Conservation (phyloP, 2,113 vertebrate species). For the Nipponia nippon region DNA sequence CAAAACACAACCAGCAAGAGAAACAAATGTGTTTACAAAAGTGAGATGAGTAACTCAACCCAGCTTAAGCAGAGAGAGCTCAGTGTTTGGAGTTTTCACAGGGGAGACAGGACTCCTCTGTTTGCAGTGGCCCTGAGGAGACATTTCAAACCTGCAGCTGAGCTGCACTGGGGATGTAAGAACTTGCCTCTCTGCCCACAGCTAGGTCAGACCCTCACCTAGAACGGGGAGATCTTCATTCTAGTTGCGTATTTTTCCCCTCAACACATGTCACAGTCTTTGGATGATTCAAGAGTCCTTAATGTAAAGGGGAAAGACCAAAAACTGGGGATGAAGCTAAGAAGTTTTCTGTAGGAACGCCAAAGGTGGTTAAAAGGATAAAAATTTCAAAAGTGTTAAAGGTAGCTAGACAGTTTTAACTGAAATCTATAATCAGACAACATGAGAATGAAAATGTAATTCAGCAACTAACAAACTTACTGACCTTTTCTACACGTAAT, state of each 20-base stretch:
- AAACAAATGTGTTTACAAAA: not conserved
- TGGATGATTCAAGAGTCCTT: not conserved
- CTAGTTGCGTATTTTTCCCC: not conserved
- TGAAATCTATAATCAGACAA: fast-evolving
- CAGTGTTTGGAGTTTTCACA: not conserved
- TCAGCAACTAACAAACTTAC: not conserved
- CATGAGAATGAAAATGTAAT: not conserved
- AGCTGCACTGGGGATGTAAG: not conserved
- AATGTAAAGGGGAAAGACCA: not conserved
- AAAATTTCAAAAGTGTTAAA: not conserved
- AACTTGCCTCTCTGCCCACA: not conserved
- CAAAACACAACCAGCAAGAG: not conserved
- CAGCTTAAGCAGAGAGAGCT: not conserved
- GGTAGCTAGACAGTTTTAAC: not conserved
- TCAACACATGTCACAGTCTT: not conserved
- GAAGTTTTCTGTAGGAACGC: not conserved
- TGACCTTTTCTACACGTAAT: not conserved
- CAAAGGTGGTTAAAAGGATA: not conserved
- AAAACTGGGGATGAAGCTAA: not conserved
- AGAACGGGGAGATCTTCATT: not conserved
- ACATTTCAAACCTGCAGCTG: not conserved
- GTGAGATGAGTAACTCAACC: not conserved
- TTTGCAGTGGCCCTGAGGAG: not conserved
- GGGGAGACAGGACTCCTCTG: not conserved
- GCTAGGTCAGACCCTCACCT: not conserved